Conservation (phyloP, 2,888 invertebrate species). For the Drosophila testacea region DNA sequence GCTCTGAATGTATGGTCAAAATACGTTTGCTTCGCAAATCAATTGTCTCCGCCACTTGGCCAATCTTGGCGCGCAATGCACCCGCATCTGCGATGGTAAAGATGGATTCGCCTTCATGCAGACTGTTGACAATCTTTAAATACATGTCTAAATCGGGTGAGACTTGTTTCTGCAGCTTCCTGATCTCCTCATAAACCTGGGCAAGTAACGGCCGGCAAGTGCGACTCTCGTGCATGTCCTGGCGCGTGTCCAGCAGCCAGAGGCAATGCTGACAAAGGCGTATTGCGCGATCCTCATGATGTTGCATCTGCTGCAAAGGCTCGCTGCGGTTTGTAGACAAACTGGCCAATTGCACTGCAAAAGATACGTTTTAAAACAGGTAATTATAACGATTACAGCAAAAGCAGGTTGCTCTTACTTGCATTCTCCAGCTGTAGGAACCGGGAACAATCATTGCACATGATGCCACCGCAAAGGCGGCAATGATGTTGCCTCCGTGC, state of each 20-base stretch:
- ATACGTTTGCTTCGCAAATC: slow-evolving; percentile 94
- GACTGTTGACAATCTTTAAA: slow-evolving; percentile 86
- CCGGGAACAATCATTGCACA: slow-evolving; percentile 96
- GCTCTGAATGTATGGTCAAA: slow-evolving; percentile 87
- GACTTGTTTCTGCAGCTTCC: slow-evolving; percentile 91
- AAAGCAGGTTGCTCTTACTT: slow-evolving; percentile 86
- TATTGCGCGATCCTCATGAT: slow-evolving; percentile 86
- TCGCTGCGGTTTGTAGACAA: slow-evolving; percentile 78
- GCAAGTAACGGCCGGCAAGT: slow-evolving; percentile 92
- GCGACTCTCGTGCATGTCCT: slow-evolving; percentile 92
- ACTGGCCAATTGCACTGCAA: slow-evolving; percentile 81
- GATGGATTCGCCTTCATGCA: slow-evolving; percentile 94
- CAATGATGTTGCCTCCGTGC: slow-evolving; percentile 98
- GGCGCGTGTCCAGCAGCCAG: slow-evolving; percentile 91
- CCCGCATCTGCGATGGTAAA: slow-evolving; percentile 94
- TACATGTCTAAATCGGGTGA: slow-evolving; percentile 89
- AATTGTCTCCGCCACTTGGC: slow-evolving; percentile 94
- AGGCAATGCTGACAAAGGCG: slow-evolving; percentile 92
- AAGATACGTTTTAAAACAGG: not conserved
- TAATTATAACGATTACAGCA: not conserved
- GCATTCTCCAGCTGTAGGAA: slow-evolving; percentile 93
- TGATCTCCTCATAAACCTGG: slow-evolving; percentile 93
- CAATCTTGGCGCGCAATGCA: slow-evolving; percentile 92
- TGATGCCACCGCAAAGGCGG: slow-evolving; percentile 95
- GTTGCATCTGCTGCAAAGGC: slow-evolving; percentile 65